Evolutionary conservation across 2,888 invertebrate species (phyloP).

Genomic region (Amaurobius ferox): DNA sequence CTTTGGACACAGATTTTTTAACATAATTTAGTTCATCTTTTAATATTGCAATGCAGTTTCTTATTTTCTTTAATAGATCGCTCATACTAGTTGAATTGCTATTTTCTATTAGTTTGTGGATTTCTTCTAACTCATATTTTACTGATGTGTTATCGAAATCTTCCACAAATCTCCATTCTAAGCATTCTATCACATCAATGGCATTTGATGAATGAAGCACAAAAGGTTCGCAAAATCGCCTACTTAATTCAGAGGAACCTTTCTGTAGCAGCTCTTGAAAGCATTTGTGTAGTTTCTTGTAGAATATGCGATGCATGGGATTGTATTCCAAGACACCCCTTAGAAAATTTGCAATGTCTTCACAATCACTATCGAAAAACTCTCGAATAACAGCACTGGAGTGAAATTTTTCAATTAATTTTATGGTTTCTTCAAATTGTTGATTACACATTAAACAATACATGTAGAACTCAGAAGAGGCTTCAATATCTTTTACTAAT

Average conservation of each 20-base stretch:
- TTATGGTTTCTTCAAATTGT: slow-evolving; percentile 25
- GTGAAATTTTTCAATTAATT: slow-evolving; percentile 34
- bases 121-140: slow-evolving; percentile 14
- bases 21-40: not conserved
- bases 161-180: slow-evolving; percentile 24
- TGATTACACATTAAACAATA: slow-evolving; percentile 26
- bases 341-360: slow-evolving; percentile 17
- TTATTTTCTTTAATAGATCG: slow-evolving; percentile 19
- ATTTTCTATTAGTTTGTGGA: not conserved
- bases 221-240: slow-evolving; percentile 18
- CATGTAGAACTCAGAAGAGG: slow-evolving; percentile 29
- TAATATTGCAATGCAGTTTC: not conserved
- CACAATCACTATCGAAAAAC: not conserved
- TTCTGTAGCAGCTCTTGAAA: not conserved
- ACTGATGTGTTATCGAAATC: not conserved
- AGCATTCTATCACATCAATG: not conserved
- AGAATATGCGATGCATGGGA: slow-evolving; percentile 21
- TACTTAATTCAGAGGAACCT: not conserved
- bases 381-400: not conserved
- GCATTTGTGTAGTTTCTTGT: slow-evolving; percentile 20
- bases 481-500: slow-evolving; percentile 1
- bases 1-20: not conserved
- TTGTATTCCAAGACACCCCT: slow-evolving; percentile 13
- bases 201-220: not conserved
- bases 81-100: not conserved